Evolutionary conservation across 2,113 vertebrate genomes (phyloP), one percentile per base, ranked within the genome.

Genomic region (Vidua macroura): DNA sequence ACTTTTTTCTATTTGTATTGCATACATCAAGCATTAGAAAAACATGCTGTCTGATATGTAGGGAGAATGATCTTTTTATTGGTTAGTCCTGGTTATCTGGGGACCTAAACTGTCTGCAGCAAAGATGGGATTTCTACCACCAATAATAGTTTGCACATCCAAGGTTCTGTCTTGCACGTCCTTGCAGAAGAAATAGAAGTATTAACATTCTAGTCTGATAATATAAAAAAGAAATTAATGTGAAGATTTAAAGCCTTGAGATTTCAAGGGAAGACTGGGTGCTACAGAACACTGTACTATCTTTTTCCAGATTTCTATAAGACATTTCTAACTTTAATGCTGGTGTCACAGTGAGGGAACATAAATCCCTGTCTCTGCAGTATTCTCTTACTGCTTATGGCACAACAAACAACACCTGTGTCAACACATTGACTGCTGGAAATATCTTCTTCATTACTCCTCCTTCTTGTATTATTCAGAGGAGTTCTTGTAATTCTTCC

Each of bases 11-110:
- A 39, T 63, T 86, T 76, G 3, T 44, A 31, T 44, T 4, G 3
- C 12, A 25, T 73, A 43, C 2, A 35, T 62, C 49, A 62, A 13
- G 12, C 13, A 39, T 48, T 67, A 55, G 18, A 59, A 77, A 86
- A 63, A 3, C n/a, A 25, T 0, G 0, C 53, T 56, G 15, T 59
- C 33, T 80, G 43, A 48, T 48, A n/a, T 8, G 24, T 10, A 7
- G 22, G 16, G 46, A 62, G 27, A 56, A 39, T 27, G 10, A 16
- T 77, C 8, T 75, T 13, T 48, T 59, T 51, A 23, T 4, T 67
- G 37, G 33, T 62, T 56, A 35, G 51, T 35, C 39, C 31, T 2
- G 5, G 15, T 43, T 82, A 9, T 39, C 12, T 72, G 66, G 53
- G 33, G 11, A 84, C 27, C 58, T 69, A 17, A 87, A 31, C 18